Conservation (phyloP, 2,113 vertebrate species). For the Cepphus grylle region DNA sequence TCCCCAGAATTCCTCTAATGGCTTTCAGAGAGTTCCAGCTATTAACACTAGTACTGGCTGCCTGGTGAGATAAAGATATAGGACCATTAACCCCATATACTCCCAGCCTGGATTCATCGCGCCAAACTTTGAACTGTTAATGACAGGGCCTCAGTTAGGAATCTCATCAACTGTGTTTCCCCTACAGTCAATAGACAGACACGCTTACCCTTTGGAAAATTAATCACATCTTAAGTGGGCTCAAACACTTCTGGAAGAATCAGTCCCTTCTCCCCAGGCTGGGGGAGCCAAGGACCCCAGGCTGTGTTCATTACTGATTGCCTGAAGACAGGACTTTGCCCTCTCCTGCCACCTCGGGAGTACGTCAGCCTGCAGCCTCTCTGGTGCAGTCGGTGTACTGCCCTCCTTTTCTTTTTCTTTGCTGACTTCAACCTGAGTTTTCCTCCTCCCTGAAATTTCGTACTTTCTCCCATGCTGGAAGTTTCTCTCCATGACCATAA, state of each 20-base stretch:
- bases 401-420: not conserved
- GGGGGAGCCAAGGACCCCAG: rapidly evolving
- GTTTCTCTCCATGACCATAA: not conserved
- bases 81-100: constrained; percentile 12
- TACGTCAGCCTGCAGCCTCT: not conserved
- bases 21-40: not conserved
- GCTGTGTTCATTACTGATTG: not conserved
- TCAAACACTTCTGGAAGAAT: not conserved
- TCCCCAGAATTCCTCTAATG: constrained; percentile 8
- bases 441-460: not conserved
- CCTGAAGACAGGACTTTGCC: not conserved
- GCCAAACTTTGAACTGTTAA: not conserved
- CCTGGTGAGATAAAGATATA: constrained; percentile 8
- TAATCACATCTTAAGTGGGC: not conserved
- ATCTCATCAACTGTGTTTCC: not conserved
- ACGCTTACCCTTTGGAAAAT: not conserved
- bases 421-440: not conserved
- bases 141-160: not conserved
- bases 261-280: not conserved
- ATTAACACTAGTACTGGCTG: not conserved
- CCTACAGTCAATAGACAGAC: not conserved
- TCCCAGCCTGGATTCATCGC: not conserved
- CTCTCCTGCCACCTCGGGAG: not conserved
- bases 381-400: not conserved
- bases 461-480: not conserved